Evolutionary conservation across 1,140 invertebrate species (phyloP).

Genomic region (Papilio glaucus): DNA sequence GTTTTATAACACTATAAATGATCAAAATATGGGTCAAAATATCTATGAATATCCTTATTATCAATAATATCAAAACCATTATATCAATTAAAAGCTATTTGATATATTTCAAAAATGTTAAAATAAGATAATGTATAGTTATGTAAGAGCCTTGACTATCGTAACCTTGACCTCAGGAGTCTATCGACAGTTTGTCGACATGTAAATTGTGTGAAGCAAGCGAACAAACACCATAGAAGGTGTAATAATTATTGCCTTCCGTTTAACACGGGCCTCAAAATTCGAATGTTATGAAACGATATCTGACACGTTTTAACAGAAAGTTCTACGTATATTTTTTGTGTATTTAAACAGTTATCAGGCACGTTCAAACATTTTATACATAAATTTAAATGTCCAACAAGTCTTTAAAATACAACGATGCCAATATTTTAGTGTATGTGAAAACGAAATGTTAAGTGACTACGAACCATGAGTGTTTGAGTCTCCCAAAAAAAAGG

Average conservation of each 20-base stretch:
- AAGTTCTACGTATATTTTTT: constrained; percentile 11
- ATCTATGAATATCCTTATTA: background rate
- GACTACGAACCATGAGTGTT: background rate
- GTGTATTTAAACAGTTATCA: constrained; percentile 39
- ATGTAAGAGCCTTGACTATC: constrained; percentile 42
- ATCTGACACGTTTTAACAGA: constrained; percentile 7
- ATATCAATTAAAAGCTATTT: background rate
- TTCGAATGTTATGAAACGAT: constrained; percentile 37
- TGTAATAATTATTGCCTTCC: constrained; percentile 62
- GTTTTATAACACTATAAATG: no score
- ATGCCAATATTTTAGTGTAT: background rate
- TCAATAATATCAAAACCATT: background rate
- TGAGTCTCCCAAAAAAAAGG: background rate
- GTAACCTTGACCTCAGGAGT: constrained; percentile 58
- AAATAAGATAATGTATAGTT: no score
- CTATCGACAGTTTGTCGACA: constrained; percentile 47
- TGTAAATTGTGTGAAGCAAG: constrained; percentile 54
- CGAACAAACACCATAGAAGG: constrained; percentile 54
- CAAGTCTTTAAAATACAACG: background rate
- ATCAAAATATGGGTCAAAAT: no score
- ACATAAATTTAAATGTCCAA: background rate
- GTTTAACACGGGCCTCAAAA: constrained; percentile 49
- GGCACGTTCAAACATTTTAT: constrained; percentile 29
- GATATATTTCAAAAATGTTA: constrained; percentile 12
- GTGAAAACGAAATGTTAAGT: background rate